Base-by-base conservation (phyloP, 92 coral and sea anemone genomes). In the Epizoanthus ramosus region DNA sequence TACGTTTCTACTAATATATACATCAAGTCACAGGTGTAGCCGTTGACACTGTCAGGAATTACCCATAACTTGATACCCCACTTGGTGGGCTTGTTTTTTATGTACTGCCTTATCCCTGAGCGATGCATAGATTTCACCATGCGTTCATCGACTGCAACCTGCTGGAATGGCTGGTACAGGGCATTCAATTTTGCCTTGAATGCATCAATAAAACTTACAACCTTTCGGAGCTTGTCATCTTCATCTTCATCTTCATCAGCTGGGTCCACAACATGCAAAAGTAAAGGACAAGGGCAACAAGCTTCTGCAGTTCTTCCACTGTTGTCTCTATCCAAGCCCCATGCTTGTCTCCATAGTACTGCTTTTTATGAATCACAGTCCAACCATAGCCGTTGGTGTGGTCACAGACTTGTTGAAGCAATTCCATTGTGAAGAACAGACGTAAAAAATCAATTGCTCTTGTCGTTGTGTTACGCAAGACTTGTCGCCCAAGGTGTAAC, bases 231-330 rank as follows among this genome's bases (percentile, higher is more conserved):
- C 71, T 92, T 90, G 68, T n/a, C n/a, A n/a, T n/a, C n/a, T n/a
- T 88, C 61, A 12, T 85, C 86, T 0, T 72, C 79, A 39, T 35
- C 66, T 84, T 92, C 95, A 6, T 76, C 64, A 21, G 81, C 60
- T 10, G 93, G 93, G 79, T 92, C 95, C 3, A 87, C 93, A 53
- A 89, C 89, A 59, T 92, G 96, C 61, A 92, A 79, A 93, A 90
- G 70, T 85, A 85, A 23, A 90, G 69, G 3, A 87, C 39, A 0
- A 88, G 31, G 4, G 91, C 92, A 65, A 93, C 86, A 68, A 93
- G 75, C 61, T 64, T 57, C 22, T 81, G 60, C 41, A 93, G 80
- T 56, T 89, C 98, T 41, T 87, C 92, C n/a, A 86, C 75, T 8
- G 85, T 80, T 14, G 88, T 74, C n/a, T 89, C 90, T 7, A 66